These are phyloP conservation scores for Alviniconcha marisindica DNA, from an alignment of 1,140 invertebrate genomes.

Conservation along the genomic window DNA sequence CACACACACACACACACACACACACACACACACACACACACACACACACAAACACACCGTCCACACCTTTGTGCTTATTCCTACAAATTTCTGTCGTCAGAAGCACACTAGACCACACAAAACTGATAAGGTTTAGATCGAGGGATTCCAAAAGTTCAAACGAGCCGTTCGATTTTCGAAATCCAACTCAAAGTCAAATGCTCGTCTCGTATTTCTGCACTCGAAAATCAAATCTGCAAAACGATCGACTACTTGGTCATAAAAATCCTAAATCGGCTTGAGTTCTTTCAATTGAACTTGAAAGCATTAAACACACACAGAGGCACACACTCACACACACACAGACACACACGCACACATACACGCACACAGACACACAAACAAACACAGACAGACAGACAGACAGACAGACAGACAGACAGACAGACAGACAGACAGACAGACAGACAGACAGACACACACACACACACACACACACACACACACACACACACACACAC, in stretches of 20 bases:
- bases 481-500: background rate
- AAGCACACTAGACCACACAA: too few relatives aligned
- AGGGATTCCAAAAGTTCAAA: too few relatives aligned
- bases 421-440: background rate
- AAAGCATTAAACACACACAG: background rate
- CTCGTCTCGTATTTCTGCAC: too few relatives aligned
- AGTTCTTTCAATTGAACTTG: too few relatives aligned
- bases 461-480: too few relatives aligned
- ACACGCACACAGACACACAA: conserved; percentile 24
- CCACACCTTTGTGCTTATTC: background rate
- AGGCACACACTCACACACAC: conserved; percentile 30
- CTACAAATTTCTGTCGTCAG: too few relatives aligned
- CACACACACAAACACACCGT: background rate
- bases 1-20: background rate
- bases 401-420: background rate
- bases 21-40: background rate
- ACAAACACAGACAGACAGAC: background rate
- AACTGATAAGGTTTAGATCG: too few relatives aligned
- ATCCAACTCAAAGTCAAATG: too few relatives aligned
- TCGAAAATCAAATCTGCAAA: too few relatives aligned
- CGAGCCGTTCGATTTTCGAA: too few relatives aligned
- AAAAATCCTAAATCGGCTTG: too few relatives aligned
- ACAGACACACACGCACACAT: conserved; percentile 11
- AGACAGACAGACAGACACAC: background rate
- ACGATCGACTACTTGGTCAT: too few relatives aligned